Base-by-base conservation (phyloP, 2,113 vertebrate species). In the Mesoclemmys tuberculata region DNA sequence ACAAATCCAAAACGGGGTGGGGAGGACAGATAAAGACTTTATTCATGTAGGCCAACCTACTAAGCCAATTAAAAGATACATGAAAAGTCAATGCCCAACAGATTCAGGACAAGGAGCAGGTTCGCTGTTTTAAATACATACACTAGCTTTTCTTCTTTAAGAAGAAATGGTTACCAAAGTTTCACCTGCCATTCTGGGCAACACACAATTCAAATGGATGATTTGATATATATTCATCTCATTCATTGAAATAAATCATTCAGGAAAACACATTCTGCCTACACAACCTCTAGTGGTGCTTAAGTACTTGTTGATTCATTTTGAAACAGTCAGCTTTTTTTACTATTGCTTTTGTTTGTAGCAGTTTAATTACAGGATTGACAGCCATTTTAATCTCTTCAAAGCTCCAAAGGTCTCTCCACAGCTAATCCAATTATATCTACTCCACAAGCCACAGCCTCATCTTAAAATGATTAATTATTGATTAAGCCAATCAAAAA, bases 371-470 rank as follows among this genome's bases (percentile, higher is more conserved):
- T 99, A 99, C 98, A 98, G 98, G 99, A 99, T 98, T 99, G 99
- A 99, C 98, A 98, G 99, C 98, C 99, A 98, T 98, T 98, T 98
- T 99, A 99, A 99, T 99, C 99, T 99, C 99, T 98, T 99, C 99
- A 99, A 99, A 99, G 99, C 98, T 98, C 96, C 96, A 96, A 98
- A 98, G 98, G 98, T 98, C 95, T 98, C 99, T 99, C 98, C 97
- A 98, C 97, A 95, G 95, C 98, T 99, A 99, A 99, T 99, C 99
- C 99, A 99, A 99, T 99, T 99, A 99, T 98, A 99, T 98, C 98
- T 99, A 99, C 99, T 98, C 99, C 97, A 98, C 98, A 98, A 98
- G 98, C 97, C 98, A 98, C 98, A 97, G 97, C 97, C 98, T 97
- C 97, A 98, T 98, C 98, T 98, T 97, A 97, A 98, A 98, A 98